A percentile compares a stretch with the other conserved stretches of the same genome.
Evolutionary conservation across 2,888 invertebrate genomes (phyloP).

Genomic region (Itoplectis maculator): DNA sequence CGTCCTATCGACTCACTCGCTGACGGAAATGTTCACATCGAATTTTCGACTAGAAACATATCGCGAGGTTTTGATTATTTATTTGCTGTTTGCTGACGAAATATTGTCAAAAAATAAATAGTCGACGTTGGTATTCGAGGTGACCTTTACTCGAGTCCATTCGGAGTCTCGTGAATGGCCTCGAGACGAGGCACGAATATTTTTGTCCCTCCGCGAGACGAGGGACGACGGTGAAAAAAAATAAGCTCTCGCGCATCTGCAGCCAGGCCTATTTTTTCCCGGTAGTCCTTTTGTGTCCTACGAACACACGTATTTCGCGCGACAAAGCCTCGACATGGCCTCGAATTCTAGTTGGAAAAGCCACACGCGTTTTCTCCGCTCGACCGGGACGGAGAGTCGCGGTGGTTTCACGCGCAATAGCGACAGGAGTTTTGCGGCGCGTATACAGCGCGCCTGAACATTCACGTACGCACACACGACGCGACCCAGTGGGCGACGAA

Average conservation of each 20-base stretch:
- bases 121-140: too few relatives aligned
- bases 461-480: too few relatives aligned
- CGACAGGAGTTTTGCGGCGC: too few relatives aligned
- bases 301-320: conserved; percentile 17
- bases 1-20: too few relatives aligned
- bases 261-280: conserved; percentile 12
- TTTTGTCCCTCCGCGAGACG: not conserved
- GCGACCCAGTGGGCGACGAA: too few relatives aligned
- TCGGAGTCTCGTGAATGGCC: not conserved
- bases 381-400: not conserved
- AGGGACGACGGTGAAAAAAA: conserved; percentile 15
- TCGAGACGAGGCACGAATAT: not conserved
- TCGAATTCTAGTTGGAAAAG: conserved; percentile 21
- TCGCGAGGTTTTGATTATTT: too few relatives aligned
- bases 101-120: not conserved
- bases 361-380: conserved; percentile 8
- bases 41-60: too few relatives aligned
- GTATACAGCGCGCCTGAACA: not conserved
- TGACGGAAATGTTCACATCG: too few relatives aligned
- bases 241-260: not conserved
- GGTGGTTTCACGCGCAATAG: not conserved
- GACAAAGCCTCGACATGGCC: conserved; percentile 29
- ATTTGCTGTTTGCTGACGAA: not conserved
- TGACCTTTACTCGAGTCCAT: too few relatives aligned
- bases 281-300: conserved; percentile 1